Conservation (phyloP, 2,888 invertebrate species). For the Onthophagus sagittarius region DNA sequence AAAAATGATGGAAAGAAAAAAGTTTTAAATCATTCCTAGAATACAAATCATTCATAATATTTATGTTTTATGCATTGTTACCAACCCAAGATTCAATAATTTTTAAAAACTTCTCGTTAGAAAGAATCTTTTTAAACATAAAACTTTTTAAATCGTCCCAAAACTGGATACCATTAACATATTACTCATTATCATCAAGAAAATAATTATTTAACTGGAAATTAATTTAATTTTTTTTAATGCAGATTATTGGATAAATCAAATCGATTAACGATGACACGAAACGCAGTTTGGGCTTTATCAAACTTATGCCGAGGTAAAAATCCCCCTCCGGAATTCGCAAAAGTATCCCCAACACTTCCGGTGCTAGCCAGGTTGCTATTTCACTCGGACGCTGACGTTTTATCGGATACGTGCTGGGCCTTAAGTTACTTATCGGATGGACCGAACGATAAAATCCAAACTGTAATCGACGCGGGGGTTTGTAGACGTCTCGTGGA, state of each 20-base stretch:
- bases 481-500: constrained; percentile 68
- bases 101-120: too few species aligned
- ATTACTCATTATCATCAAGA: too few species aligned
- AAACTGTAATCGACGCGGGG: constrained; percentile 89
- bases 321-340: constrained; percentile 91
- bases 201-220: too few species aligned
- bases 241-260: constrained; percentile 72
- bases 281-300: constrained; percentile 97
- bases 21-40: too few species aligned
- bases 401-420: constrained; percentile 94
- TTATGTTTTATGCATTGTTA: too few species aligned
- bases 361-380: constrained; percentile 84
- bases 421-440: constrained; percentile 94
- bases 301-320: constrained; percentile 97
- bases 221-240: background rate
- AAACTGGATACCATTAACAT: too few species aligned
- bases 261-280: constrained; percentile 80
- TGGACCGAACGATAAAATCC: constrained; percentile 96
- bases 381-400: constrained; percentile 84
- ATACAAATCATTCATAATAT: too few species aligned
- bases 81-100: too few species aligned
- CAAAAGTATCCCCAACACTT: constrained; percentile 74
- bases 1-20: too few species aligned
- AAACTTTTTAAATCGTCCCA: too few species aligned
- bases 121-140: too few species aligned